phyloP scores from a whole-genome alignment of 2,797 vertebrate species.

The Micrastur ruficollis region DNA sequence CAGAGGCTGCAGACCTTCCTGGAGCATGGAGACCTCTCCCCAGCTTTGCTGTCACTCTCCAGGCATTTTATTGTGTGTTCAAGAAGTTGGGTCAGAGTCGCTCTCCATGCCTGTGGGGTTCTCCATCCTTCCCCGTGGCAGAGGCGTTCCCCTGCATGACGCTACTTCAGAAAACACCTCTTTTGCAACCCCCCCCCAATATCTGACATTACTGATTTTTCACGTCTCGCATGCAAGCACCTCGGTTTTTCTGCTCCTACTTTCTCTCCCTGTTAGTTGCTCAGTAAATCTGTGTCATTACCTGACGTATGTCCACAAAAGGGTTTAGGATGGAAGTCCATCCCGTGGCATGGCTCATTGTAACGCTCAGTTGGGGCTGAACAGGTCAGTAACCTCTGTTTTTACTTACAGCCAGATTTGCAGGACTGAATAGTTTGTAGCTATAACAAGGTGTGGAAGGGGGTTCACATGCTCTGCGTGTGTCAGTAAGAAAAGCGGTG shows the following conservation, averaged over 20 bases:
- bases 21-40: rapidly evolving
- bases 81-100: neutral
- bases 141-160: neutral
- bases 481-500: neutral
- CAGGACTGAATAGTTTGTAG: neutral
- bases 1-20: neutral
- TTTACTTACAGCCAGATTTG: neutral
- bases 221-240: neutral
- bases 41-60: neutral
- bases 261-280: neutral
- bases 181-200: neutral
- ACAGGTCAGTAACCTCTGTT: rapidly evolving
- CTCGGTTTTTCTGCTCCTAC: rapidly evolving
- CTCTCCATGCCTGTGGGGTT: neutral
- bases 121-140: neutral
- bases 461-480: neutral
- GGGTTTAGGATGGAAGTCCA: neutral
- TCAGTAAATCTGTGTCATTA: neutral
- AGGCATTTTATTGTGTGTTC: neutral
- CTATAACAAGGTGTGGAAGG: neutral
- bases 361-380: rapidly evolving
- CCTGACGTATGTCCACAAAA: neutral
- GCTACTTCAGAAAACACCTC: neutral
- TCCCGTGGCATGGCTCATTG: rapidly evolving
- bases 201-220: neutral